These are phyloP conservation scores for Microctonus aethiopoides DNA, from an alignment of 2,888 invertebrate species.

Conservation along the genomic window DNA sequence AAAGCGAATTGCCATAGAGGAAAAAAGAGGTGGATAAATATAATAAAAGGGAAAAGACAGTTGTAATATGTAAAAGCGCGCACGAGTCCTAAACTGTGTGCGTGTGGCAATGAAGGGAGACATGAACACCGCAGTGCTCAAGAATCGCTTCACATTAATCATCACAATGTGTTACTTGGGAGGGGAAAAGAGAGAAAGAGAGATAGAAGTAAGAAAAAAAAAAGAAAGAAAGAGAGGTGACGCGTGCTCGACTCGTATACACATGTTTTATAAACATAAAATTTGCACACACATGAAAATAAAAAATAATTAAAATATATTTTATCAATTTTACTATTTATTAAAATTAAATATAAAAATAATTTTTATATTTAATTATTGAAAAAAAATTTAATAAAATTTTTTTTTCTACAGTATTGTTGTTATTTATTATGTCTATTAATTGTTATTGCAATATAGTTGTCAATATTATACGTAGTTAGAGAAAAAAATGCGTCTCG, in stretches of 20 bases:
- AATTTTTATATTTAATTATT: too few relatives aligned
- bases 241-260: conserved; percentile 19
- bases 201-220: not conserved
- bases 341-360: too few relatives aligned
- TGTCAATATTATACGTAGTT: not conserved
- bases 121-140: not conserved
- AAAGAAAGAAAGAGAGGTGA: conserved; percentile 2
- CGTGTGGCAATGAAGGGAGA: not conserved
- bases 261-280: conserved; percentile 25
- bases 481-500: not conserved
- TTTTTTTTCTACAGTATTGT: not conserved
- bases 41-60: too few relatives aligned
- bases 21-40: too few relatives aligned
- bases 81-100: not conserved
- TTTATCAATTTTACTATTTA: not conserved
- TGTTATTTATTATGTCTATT: not conserved
- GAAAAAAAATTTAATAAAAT: too few relatives aligned
- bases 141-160: conserved; percentile 14
- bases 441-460: not conserved
- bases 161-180: not conserved
- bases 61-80: not conserved
- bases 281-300: not conserved
- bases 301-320: not conserved
- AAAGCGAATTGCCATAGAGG: too few relatives aligned
- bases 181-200: not conserved